Percentiles rank a stretch among this genome's conserved stretches.
phyloP scores from a whole-genome alignment of 2,113 vertebrate genomes.

The Melospiza georgiana region DNA sequence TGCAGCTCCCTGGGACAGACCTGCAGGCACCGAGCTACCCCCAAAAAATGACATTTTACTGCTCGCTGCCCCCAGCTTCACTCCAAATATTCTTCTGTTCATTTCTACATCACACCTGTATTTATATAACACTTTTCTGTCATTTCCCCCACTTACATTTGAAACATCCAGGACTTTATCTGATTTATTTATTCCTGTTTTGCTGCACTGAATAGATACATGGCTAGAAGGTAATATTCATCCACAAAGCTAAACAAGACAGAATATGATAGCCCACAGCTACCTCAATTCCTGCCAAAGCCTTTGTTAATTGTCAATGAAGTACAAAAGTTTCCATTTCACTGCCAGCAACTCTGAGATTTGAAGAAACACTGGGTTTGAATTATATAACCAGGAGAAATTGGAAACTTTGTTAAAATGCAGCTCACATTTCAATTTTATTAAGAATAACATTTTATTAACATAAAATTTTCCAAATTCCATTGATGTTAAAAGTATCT shows the following conservation, averaged over 20 bases:
- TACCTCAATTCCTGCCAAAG: neutral
- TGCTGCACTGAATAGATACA: neutral
- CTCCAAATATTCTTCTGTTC: neutral
- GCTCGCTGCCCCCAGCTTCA: neutral
- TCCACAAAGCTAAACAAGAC: neutral
- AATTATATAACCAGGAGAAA: neutral
- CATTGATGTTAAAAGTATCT: neutral
- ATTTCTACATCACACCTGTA: neutral
- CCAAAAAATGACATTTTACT: fast-evolving
- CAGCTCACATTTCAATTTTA: neutral
- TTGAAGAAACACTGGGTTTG: neutral
- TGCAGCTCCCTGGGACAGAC: neutral
- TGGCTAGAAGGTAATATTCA: neutral
- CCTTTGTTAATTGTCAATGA: neutral
- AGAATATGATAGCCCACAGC: neutral
- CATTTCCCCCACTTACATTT: neutral
- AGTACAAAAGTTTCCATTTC: neutral
- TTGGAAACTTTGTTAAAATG: neutral
- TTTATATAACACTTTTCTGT: fast-evolving
- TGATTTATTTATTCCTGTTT: neutral
- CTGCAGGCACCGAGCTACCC: neutral
- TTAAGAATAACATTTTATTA: neutral
- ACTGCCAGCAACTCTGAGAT: neutral
- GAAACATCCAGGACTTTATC: neutral
- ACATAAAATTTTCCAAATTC: neutral